Evolutionary conservation across 2,113 vertebrate genomes (phyloP).

Genomic region (Toxostoma redivivum): DNA sequence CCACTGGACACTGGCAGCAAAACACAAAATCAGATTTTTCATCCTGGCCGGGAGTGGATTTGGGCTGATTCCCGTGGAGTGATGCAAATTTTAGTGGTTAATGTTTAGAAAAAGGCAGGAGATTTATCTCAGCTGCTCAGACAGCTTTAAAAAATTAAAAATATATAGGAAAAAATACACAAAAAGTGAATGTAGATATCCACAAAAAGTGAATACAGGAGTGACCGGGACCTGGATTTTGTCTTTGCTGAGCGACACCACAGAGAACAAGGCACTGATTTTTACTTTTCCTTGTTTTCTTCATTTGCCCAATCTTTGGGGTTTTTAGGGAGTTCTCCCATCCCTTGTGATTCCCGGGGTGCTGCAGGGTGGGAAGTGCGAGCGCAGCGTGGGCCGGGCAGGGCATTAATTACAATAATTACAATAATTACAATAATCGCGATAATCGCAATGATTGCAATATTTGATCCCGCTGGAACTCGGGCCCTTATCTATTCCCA

Average conservation of each 20-base stretch:
- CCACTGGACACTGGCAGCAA: not conserved
- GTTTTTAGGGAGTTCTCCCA: not conserved
- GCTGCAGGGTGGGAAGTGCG: not conserved
- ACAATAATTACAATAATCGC: not conserved
- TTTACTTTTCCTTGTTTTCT: not conserved
- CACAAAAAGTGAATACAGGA: not conserved
- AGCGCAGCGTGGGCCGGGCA: not conserved
- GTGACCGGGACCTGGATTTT: not conserved
- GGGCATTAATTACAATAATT: not conserved
- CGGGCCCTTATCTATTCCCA: not conserved
- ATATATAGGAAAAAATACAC: not conserved
- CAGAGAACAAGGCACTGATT: not conserved
- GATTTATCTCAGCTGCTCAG: not conserved
- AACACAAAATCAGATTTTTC: not conserved
- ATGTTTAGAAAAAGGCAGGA: not conserved
- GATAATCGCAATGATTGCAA: not conserved
- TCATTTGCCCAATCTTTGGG: not conserved
- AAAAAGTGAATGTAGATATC: not conserved
- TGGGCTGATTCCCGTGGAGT: fast-evolving
- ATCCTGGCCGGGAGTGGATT: not conserved
- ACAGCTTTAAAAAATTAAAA: not conserved
- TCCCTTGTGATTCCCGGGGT: not conserved
- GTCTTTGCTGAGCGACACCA: not conserved
- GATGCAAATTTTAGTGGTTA: not conserved
- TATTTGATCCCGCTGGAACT: slow-evolving; percentile 5